Conservation (phyloP, 2,797 vertebrate genomes). For the Karalla daura region DNA sequence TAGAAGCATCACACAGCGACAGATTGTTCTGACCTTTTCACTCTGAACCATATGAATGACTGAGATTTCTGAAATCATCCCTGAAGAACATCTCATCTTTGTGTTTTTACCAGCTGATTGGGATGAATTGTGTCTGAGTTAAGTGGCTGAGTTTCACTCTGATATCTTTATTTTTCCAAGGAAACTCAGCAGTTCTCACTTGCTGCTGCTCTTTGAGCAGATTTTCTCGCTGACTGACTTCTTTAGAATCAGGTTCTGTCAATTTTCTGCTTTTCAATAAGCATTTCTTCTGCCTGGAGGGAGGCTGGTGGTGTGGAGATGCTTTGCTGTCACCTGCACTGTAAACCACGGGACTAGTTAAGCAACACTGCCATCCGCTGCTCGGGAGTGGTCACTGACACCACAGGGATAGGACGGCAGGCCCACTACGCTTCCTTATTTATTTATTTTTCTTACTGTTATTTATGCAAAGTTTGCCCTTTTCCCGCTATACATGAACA, state of each 20-base stretch:
- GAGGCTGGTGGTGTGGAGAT: neutral
- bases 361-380: constrained; percentile 69
- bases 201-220: neutral
- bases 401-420: neutral
- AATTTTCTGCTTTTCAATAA: neutral
- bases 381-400: constrained; percentile 6
- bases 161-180: no score
- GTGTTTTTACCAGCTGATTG: no score
- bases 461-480: constrained; percentile 31
- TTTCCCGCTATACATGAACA: constrained; percentile 7
- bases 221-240: neutral
- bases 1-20: neutral
- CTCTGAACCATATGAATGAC: neutral
- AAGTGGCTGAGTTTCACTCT: no score
- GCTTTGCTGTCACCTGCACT: neutral
- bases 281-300: neutral
- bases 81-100: neutral
- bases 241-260: neutral
- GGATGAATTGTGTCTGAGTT: no score
- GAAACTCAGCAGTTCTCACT: neutral
- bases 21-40: constrained; percentile 15
- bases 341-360: constrained; percentile 16
- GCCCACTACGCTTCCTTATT: neutral
- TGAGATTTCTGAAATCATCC: neutral
- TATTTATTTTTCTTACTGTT: constrained; percentile 12